Evolutionary conservation across 1,140 invertebrate species (phyloP).

Genomic region (Myzus persicae): DNA sequence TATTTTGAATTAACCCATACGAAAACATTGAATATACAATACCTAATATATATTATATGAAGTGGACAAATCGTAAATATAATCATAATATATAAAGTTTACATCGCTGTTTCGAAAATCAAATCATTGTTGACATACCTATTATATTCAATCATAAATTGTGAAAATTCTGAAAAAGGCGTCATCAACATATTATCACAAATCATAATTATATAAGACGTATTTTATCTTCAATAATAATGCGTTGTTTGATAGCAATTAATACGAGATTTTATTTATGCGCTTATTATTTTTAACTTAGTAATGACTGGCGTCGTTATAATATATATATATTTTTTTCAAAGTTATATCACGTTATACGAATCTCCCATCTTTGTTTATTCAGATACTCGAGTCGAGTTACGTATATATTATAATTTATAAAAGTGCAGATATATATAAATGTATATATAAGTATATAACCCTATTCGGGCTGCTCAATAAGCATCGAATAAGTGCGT

Average conservation of each 20-base stretch:
- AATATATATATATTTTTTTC: background rate
- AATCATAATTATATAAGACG: background rate
- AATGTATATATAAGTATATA: background rate
- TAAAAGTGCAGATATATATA: background rate
- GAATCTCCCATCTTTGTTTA: background rate
- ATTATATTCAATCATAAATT: background rate
- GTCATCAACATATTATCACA: background rate
- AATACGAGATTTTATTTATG: background rate
- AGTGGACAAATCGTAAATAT: background rate
- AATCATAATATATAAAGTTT: background rate
- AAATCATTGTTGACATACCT: background rate
- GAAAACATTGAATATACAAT: background rate
- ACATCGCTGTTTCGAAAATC: background rate
- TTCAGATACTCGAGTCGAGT: background rate
- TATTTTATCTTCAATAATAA: background rate
- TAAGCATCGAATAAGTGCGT: background rate
- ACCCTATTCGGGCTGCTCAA: background rate
- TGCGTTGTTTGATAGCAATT: background rate
- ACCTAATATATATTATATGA: no score
- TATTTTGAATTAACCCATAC: background rate
- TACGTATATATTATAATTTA: background rate
- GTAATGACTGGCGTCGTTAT: background rate
- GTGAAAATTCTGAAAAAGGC: background rate
- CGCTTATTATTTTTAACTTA: background rate
- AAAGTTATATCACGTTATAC: background rate